Conservation (phyloP, 2,888 invertebrate species). For the Pelosia muscerda region DNA sequence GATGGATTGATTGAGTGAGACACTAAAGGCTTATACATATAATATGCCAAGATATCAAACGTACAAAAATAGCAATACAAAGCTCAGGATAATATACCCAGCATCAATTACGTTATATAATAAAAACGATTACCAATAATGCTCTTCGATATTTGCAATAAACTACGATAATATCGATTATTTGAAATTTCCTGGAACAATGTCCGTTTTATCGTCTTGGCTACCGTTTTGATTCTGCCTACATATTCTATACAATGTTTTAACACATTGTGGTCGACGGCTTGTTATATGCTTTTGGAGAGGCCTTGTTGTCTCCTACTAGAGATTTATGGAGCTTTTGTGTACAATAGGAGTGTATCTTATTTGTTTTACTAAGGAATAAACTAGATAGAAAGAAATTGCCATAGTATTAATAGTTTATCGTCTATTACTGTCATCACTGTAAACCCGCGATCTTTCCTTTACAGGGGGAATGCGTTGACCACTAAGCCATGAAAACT, state of each 20-base stretch:
- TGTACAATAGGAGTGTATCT: neutral
- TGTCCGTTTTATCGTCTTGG: slow-evolving; percentile 22
- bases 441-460: no score
- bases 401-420: neutral
- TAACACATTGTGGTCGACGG: slow-evolving; percentile 13
- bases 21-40: neutral
- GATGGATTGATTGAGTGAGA: no score
- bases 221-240: slow-evolving; percentile 19
- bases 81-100: neutral
- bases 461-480: no score
- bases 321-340: neutral
- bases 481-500: no score
- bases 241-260: slow-evolving; percentile 14
- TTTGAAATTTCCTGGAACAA: slow-evolving; percentile 28
- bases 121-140: slow-evolving; percentile 7
- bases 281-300: slow-evolving; percentile 8
- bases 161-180: slow-evolving; percentile 23
- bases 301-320: slow-evolving; percentile 1
- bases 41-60: neutral
- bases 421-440: no score
- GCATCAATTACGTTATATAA: neutral
- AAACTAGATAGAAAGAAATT: neutral
- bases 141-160: slow-evolving; percentile 24
- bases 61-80: neutral
- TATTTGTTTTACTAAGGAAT: neutral